These are phyloP conservation scores for Buceros bicornis DNA, from an alignment of 2,797 vertebrate genomes.

Conservation along the genomic window DNA sequence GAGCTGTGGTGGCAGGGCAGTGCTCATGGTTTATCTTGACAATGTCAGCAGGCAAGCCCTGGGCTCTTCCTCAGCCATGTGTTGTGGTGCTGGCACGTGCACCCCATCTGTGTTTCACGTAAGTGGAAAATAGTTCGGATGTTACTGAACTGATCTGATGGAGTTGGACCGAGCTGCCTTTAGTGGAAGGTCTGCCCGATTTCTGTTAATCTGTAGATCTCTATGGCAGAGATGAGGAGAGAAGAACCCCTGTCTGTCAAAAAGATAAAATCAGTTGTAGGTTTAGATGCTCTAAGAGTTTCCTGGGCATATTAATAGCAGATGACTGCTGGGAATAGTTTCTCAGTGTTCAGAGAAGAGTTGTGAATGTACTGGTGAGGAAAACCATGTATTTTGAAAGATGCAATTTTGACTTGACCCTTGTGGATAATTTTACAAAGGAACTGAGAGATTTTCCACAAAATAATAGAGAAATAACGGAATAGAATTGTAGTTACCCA, in stretches of 20 bases:
- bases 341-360: not conserved
- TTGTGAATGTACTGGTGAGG: not conserved
- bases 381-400: not conserved
- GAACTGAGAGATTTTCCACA: not conserved
- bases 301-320: not conserved
- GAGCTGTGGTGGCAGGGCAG: too few species aligned
- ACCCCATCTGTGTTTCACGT: not conserved
- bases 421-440: not conserved
- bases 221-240: not conserved
- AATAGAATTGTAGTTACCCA: not conserved
- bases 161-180: not conserved
- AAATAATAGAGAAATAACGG: not conserved
- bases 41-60: not conserved
- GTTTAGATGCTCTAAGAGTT: not conserved
- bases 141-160: not conserved
- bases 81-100: rapidly evolving
- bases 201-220: not conserved
- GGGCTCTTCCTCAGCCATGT: not conserved
- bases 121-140: not conserved
- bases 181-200: not conserved
- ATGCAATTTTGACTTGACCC: not conserved
- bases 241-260: not conserved
- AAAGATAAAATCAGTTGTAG: not conserved
- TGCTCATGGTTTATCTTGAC: not conserved
- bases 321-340: not conserved